Evolutionary conservation across 2,113 vertebrate genomes (phyloP).

Genomic region (Tragulus kanchil): DNA sequence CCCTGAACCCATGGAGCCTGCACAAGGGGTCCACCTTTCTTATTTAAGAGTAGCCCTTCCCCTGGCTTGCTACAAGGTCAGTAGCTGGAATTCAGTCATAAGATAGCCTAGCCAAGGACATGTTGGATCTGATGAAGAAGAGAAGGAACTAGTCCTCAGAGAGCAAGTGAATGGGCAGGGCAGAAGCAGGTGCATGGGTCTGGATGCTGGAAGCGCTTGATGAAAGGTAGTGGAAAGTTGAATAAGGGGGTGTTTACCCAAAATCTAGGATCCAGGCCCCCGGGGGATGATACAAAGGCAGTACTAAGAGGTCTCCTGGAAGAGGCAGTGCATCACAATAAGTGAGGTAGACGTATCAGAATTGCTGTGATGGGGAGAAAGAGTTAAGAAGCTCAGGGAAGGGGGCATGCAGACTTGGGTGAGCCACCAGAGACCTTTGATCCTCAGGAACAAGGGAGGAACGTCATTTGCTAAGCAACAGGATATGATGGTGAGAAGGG

Average conservation of each 20-base stretch:
- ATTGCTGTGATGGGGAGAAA: background rate
- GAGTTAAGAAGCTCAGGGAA: background rate
- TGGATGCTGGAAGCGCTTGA: background rate
- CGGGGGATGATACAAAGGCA: background rate
- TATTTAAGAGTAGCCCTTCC: background rate
- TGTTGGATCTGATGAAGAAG: background rate
- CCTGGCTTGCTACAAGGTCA: background rate
- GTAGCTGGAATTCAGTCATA: background rate
- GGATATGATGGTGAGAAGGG: background rate
- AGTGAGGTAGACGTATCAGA: background rate
- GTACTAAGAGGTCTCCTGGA: background rate
- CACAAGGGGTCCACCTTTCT: background rate
- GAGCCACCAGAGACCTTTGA: background rate
- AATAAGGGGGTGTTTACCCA: background rate
- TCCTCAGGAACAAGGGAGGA: background rate
- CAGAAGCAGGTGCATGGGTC: background rate
- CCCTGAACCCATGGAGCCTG: background rate
- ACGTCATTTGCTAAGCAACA: background rate
- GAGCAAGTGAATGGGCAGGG: background rate
- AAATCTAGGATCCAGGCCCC: background rate
- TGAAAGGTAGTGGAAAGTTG: background rate
- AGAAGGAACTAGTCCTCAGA: background rate
- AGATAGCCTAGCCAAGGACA: background rate
- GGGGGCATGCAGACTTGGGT: background rate
- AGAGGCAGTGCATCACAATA: background rate